Base-by-base conservation (phyloP, 2,797 vertebrate genomes). In the Loris lydekkerianus region DNA sequence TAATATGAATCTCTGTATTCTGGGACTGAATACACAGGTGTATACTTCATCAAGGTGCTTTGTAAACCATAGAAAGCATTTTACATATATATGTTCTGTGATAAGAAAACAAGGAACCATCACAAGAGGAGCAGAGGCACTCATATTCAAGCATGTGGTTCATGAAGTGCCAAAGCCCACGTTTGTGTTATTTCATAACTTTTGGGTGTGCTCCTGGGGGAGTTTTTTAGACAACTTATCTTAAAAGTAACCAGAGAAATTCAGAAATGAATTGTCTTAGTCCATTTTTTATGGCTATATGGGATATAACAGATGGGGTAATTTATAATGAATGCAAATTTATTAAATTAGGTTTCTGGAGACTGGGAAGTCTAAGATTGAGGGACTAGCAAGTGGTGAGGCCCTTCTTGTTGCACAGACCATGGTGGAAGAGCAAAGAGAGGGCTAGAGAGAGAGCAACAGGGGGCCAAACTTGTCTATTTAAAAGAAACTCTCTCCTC, bases 1-100 rank as follows among this genome's bases (percentile, higher is more conserved):
- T 67, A 70, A 49, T 70, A 84, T 23, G 27, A 61, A 70, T 61
- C 78, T 85, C 84, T 89, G 25, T 25, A n/a, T 60, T 73, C 7
- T 37, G 31, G 78, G 10, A 15, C 9, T 73, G 25, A 78, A 61
- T 25, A 67, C 9, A 77, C 7, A 77, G 37, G 77, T 86, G 77
- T 86, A 70, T 86, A 25, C 60, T 86, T 10, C 60, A 86, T 29
- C 29, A 46, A n/a, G 8, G 5, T 60, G 9, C 53, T 92, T 67
- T 11, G n/a, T 46, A 60, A 72, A n/a, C 21, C 23, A 72, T 2
- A n/a, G 49, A 67, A 63, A 29, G 9, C 4, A 20, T 82, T 93
- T 86, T 86, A 13, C 27, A 49, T 7, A 49, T 63, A 31, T 40
- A 40, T 40, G 40, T n/a, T 77, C 65, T 29, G 20, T 15, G 10